Evolutionary conservation across 1,140 invertebrate genomes (phyloP), one percentile per base, ranked within the genome.

Genomic region (Ceratina australensis): DNA sequence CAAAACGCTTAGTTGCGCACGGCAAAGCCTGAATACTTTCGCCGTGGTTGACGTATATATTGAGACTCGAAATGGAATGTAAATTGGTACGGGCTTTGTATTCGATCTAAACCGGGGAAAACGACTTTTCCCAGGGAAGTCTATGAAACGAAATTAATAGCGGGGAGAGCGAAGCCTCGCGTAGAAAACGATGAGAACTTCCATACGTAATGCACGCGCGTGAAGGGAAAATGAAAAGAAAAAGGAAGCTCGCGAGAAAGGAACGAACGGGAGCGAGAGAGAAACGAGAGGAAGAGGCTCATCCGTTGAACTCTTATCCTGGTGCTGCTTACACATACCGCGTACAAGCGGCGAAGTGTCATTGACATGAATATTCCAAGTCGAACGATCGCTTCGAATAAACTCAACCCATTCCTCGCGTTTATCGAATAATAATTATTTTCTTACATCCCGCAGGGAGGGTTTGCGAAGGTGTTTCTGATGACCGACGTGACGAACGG

Each of bases 391-490:
- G 10, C 10, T 42, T 10, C 33, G 33, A 42, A 42, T 10, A 42
- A 42, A 42, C 10, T 42, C 33, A 8, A 42, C n/a, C n/a, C n/a
- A n/a, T n/a, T n/a, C n/a, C n/a, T n/a, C n/a, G n/a, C n/a, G n/a
- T n/a, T n/a, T n/a, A n/a, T n/a, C n/a, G n/a, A n/a, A n/a, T n/a
- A n/a, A n/a, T n/a, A n/a, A n/a, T n/a, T n/a, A 42, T 42, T 42
- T 42, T 42, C 7, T 42, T 42, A n/a, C 3, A 8, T 26, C 13
- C 33, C 28, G 13, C 86, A 96, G 94, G 95, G 95, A 80, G 95
- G 96, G 26, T 96, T 96, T 89, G 95, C 95, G 22, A 92, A 94
- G 82, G 96, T 96, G 64, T 96, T 96, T 84, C 94, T 96, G 85
- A 92, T 96, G 57, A 94, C 93, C 10, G 94, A 95, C 82, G 88